Base-by-base conservation (phyloP, 2,888 invertebrate species). In the Emesis furor region DNA sequence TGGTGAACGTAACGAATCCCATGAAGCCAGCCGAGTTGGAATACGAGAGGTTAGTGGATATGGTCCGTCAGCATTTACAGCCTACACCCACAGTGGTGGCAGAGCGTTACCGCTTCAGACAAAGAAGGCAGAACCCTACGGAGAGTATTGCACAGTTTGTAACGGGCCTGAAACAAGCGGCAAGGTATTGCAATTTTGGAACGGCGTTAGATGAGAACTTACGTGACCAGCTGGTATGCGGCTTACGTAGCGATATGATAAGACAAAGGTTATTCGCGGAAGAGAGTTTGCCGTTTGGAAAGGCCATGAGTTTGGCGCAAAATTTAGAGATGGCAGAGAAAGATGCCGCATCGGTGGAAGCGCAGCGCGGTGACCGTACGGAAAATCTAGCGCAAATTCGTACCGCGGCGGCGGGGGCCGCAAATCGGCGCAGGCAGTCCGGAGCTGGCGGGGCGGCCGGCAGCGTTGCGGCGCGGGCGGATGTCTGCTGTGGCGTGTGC, bases 221-320 rank as follows among this genome's bases (percentile, higher is more conserved):
- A 17, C n/a, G 55, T 17, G 55, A 14, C 55, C 55, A 55, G 55
- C 17, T 55, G 55, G 72, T 83, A 55, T 83, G 85, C 46, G 83
- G 86, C 2, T 24, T 79, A 24, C 68, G 51, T 3, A 84, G 79
- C 55, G 84, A 84, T n/a, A 32, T 82, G 32, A 82, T 78, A 10
- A 51, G 81, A 7, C 83, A 86, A 39, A 68, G 83, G 39, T 71
- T 84, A 42, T 87, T 86, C 55, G 86, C 87, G 10, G 85, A 87
- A 30, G 80, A 83, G 69, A 30, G 62, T 30, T 32, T 84, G 35
- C 73, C 24, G 5, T 85, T 76, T 39, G 17, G 24, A 6, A 7
- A 71, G 14, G 84, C 83, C 14, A 55, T 83, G 32, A 77, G 30
- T 37, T 62, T 81, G 39, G 82, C 86, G 12, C 76, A n/a, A 3